Base-by-base conservation (phyloP, 2,797 vertebrate genomes). In the Pseudotriccus pelzelni region DNA sequence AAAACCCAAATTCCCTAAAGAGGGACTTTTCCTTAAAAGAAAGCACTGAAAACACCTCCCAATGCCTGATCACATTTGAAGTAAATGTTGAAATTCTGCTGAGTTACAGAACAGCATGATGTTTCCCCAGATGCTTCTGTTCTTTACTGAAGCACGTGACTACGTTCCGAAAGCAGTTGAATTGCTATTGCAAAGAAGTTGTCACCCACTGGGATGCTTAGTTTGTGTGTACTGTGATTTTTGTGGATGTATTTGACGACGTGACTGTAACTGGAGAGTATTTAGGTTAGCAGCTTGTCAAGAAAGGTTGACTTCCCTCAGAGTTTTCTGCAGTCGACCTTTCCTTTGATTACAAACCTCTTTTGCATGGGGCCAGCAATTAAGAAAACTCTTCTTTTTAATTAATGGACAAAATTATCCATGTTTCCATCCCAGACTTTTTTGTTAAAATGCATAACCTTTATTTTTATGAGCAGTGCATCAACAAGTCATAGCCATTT, bases 381-480 rank as follows among this genome's bases (percentile, higher is more conserved):
- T 88, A 76, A 73, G 39, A 94, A 92, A 82, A 27, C 28, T 47
- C 41, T 89, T 72, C 18, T 55, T 93, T 90, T 64, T 63, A 93
- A 94, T 91, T 68, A 87, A 49, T 32, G 28, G 39, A 82, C 82
- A 43, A 84, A 89, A 87, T 91, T 55, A 73, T 70, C 41, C 32
- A 15, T 19, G 21, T n/a, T 87, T 75, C 67, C 5, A 2, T 49
- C 52, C 17, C 66, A 70, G 39, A 49, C 25, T 23, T 87, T 72
- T 80, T 84, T 53, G 41, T 87, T 95, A 78, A 63, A 79, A 76
- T 36, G 50, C 59, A 70, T 76, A 93, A 97, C 90, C 85, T 95
- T 94, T 92, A 44, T n/a, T 95, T 95, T 93, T 89, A 93, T 0
- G 77, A 95, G 52, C 63, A 66, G 20, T 32, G 22, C 58, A 44